Conservation (phyloP, 1,140 invertebrate species). For the Halesus radiatus region DNA sequence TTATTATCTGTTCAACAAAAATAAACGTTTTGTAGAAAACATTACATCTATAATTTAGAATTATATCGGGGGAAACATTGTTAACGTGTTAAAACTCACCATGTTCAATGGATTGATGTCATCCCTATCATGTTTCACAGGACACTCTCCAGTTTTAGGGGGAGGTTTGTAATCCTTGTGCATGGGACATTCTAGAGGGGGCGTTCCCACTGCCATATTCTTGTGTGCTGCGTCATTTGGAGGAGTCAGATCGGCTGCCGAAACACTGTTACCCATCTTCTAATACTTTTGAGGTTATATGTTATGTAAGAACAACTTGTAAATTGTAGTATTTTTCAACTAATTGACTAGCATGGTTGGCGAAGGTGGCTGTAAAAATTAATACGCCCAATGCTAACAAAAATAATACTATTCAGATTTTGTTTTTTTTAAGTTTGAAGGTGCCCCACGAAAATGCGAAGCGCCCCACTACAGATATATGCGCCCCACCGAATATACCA, state of each 20-base stretch:
- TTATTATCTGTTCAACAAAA: no score
- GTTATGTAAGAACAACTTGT: conserved; percentile 63
- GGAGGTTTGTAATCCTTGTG: conserved; percentile 69
- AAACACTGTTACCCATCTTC: conserved; percentile 77
- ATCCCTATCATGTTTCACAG: conserved; percentile 72
- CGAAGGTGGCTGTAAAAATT: no score
- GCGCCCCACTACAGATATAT: no score
- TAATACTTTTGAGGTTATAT: conserved; percentile 47
- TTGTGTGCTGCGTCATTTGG: conserved; percentile 49
- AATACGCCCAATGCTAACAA: no score
- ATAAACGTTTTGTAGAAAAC: neutral
- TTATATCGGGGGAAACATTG: no score
- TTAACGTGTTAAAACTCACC: conserved; percentile 67
- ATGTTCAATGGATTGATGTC: conserved; percentile 88
- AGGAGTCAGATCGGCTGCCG: conserved; percentile 66
- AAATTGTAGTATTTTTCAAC: neutral
- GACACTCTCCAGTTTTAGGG: conserved; percentile 73
- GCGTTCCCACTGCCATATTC: conserved; percentile 63
- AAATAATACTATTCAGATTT: no score
- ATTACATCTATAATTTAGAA: no score
- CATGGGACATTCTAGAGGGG: conserved; percentile 82
- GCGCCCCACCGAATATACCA: no score
- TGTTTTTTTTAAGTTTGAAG: no score
- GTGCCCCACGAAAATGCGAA: no score
- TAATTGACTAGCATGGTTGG: no score